Evolutionary conservation across 2,797 vertebrate genomes (phyloP).

Genomic region (Pantherophis alleghaniensis): DNA sequence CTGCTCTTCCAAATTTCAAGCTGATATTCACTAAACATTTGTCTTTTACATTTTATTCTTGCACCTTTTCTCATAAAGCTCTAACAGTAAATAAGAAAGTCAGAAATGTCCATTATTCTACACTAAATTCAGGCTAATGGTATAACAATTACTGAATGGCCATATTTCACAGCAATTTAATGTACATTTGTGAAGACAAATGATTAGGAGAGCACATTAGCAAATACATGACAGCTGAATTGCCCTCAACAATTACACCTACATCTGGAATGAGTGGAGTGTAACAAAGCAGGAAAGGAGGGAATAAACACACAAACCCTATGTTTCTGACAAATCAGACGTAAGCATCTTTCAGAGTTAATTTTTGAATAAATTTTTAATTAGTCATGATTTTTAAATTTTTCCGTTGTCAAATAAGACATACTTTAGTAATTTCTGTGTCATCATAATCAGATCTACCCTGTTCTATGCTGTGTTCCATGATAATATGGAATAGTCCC

Average conservation of each 20-base stretch:
- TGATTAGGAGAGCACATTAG: constrained; percentile 28
- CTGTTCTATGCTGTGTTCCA: not conserved
- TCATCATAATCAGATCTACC: not conserved
- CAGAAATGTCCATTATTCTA: constrained; percentile 5
- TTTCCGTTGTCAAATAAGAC: not conserved
- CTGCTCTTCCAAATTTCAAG: not conserved
- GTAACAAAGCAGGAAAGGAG: constrained; percentile 6
- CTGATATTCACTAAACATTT: not conserved
- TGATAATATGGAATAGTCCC: not conserved
- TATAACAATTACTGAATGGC: constrained; percentile 20
- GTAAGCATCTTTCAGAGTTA: not conserved
- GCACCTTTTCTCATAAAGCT: constrained; percentile 20
- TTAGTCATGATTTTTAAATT: not conserved
- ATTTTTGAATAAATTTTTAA: not conserved
- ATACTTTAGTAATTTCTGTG: not conserved
- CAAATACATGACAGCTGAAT: constrained; percentile 14
- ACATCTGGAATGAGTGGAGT: not conserved
- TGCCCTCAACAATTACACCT: not conserved
- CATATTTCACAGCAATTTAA: constrained; percentile 28
- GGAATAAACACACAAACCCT: not conserved
- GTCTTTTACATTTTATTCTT: constrained; percentile 14
- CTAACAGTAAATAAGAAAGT: constrained; percentile 15
- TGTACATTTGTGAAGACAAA: constrained; percentile 39
- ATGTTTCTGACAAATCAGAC: not conserved
- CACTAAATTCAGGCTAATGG: constrained; percentile 23